Evolutionary conservation across 2,888 invertebrate genomes (phyloP), one percentile per base, ranked within the genome.

Genomic region (Cryptus armator): DNA sequence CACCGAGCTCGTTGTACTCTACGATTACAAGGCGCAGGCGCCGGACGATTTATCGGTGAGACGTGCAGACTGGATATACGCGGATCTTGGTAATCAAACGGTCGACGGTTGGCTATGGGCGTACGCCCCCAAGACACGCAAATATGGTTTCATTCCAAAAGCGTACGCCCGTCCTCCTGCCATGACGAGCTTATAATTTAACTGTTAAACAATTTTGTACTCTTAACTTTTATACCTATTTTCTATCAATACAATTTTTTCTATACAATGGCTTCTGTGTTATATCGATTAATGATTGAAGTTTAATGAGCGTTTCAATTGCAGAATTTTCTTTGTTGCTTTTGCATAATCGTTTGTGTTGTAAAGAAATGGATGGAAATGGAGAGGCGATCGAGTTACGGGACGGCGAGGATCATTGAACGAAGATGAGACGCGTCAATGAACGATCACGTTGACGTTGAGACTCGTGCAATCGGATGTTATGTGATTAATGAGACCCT

Each of bases 61-160:
- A 88, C 95, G 98, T 78, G 98, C 99, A 9, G 98, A 99, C 92
- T 98, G 98, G 98, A 98, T 99, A 88, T 99, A 98, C 94, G 98
- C 98, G 0, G 98, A 99, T 94, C 95, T 98, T 71, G 97, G 97
- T 90, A 98, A 98, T 95, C 98, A 98, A 94, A 98, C 98, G 0
- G 98, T 98, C 51, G 98, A 98, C 93, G 99, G 99, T 51, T 98
- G 97, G 98, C 94, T 98, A 87, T 99, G 98, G 98, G 97, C 98
- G 0, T 99, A 99, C 94, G 98, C 98, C 10, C 98, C 98, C 9
- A 98, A 98, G 94, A 97, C 97, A 2, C 95, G 98, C 43, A 97
- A 98, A 93, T 98, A 98, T 92, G 99, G 99, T 48, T 99, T 99
- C 94, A 98, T 99, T 87, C 99, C 99, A 81, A 98, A 98, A 92